phyloP scores from a whole-genome alignment of 1,140 invertebrate genomes.

The Phymorhynchus buccinoides region DNA sequence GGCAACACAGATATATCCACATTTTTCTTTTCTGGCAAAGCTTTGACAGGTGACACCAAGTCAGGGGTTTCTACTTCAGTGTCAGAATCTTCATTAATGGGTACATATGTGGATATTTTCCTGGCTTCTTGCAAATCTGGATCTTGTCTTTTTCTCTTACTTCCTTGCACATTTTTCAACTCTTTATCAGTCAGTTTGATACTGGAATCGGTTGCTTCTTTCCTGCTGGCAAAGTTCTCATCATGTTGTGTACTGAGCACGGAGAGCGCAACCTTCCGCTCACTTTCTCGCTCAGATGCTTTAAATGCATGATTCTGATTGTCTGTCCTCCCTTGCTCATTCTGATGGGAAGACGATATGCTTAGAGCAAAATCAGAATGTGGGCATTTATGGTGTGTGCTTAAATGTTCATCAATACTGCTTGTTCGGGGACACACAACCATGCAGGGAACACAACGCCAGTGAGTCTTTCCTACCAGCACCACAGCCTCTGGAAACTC shows the following conservation, averaged over 20 bases:
- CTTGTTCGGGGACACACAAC: not conserved
- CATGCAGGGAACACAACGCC: constrained; percentile 38
- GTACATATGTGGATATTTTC: not conserved
- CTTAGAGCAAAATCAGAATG: not conserved
- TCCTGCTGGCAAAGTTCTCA: not conserved
- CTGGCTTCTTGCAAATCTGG: not conserved
- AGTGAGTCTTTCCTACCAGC: constrained; percentile 33
- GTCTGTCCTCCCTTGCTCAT: constrained; percentile 1
- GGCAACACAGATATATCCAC: not conserved
- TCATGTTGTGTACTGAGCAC: not conserved
- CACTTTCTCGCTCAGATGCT: not conserved
- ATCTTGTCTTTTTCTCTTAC: not conserved
- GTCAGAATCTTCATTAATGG: constrained; percentile 19
- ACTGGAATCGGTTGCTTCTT: not conserved
- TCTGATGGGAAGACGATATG: not conserved
- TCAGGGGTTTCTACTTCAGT: constrained; percentile 18
- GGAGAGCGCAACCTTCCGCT: not conserved
- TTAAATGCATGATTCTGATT: not conserved
- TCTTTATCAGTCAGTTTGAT: not conserved
- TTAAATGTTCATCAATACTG: constrained; percentile 28
- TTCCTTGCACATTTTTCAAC: not conserved
- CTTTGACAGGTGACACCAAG: not conserved
- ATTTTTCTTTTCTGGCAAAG: not conserved
- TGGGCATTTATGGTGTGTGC: not conserved
- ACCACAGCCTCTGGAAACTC: constrained; percentile 38